These are phyloP conservation scores for Panulirus ornatus DNA, from an alignment of 1,140 invertebrate genomes.

Conservation along the genomic window DNA sequence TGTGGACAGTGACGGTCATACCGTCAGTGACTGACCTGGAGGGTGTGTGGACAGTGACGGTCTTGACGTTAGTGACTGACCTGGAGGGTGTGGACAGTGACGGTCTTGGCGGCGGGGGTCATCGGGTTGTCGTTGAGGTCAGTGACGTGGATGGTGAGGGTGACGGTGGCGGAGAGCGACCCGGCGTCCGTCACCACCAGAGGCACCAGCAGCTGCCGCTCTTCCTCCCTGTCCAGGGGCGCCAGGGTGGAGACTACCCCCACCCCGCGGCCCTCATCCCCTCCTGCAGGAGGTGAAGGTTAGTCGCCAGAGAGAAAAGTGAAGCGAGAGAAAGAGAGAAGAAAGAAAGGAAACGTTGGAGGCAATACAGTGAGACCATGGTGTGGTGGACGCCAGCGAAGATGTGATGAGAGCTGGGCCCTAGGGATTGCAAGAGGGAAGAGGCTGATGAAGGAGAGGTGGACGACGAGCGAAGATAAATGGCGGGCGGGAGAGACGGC, in stretches of 20 bases:
- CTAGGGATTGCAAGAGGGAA: too few species aligned
- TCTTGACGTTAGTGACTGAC: background rate
- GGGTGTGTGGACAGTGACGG: background rate
- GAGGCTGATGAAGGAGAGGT: too few species aligned
- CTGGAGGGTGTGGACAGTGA: conserved; percentile 5
- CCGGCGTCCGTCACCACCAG: conserved; percentile 32
- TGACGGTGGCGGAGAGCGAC: background rate
- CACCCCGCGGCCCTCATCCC: conserved; percentile 25
- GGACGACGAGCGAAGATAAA: too few species aligned
- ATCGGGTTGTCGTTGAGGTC: conserved; percentile 37
- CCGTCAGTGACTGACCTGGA: background rate
- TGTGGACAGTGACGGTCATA: too few species aligned
- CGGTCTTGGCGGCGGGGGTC: conserved; percentile 26
- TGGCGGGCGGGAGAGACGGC: too few species aligned
- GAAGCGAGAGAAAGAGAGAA: background rate
- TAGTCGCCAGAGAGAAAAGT: background rate
- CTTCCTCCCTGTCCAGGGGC: background rate
- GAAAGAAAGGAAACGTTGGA: background rate
- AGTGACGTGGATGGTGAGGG: conserved; percentile 18
- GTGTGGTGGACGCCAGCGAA: too few species aligned
- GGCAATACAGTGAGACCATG: too few species aligned
- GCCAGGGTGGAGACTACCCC: background rate
- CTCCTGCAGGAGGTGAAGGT: background rate
- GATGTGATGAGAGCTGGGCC: too few species aligned
- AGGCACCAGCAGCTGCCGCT: conserved; percentile 9